These are phyloP conservation scores for Mesembrinibis cayennensis DNA, from an alignment of 2,113 vertebrate genomes.

Conservation along the genomic window DNA sequence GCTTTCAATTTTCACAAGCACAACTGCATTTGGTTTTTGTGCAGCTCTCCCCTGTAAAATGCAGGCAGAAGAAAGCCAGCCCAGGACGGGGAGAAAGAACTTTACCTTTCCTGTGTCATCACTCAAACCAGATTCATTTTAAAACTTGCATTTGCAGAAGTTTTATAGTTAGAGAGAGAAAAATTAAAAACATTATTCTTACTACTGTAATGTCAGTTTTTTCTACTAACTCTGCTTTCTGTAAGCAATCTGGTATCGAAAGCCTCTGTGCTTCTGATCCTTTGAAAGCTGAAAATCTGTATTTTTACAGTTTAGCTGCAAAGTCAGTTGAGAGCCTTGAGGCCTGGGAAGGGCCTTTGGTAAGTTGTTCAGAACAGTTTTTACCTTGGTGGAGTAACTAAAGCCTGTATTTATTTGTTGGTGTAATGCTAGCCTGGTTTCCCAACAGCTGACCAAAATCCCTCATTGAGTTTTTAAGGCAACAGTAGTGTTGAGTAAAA, in stretches of 20 bases:
- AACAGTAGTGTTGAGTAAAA: background rate
- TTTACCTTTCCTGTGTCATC: background rate
- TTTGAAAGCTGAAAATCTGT: background rate
- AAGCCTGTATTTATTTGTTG: background rate
- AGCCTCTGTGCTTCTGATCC: background rate
- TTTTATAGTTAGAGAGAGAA: background rate
- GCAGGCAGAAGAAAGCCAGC: background rate
- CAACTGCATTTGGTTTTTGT: background rate
- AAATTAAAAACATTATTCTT: background rate
- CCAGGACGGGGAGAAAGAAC: background rate
- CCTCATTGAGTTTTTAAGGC: background rate
- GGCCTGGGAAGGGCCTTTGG: background rate
- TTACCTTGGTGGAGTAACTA: background rate
- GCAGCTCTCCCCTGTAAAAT: background rate
- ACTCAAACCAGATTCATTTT: background rate
- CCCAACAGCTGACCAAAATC: background rate
- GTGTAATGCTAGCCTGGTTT: background rate
- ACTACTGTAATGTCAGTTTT: background rate
- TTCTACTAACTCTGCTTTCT: background rate
- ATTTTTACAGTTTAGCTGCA: background rate
- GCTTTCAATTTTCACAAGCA: background rate
- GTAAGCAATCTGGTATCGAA: background rate
- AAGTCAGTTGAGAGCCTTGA: background rate
- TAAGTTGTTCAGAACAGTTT: background rate
- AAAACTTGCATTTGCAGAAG: constrained; percentile 1